Evolutionary conservation across 2,113 vertebrate species (phyloP).

Genomic region (Alaudala cheleensis): DNA sequence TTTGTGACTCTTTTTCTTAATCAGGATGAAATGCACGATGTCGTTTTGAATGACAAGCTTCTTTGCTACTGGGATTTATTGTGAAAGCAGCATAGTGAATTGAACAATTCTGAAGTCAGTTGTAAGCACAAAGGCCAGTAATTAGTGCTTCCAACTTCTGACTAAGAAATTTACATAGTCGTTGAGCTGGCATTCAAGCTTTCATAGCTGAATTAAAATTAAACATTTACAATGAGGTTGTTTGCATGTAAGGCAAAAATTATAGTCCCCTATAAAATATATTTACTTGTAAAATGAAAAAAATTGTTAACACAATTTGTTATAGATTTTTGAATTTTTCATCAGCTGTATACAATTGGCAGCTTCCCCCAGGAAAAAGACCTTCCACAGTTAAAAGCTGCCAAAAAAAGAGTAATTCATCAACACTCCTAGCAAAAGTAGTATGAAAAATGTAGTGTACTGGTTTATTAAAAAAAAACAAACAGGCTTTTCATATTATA

Average conservation of each 20-base stretch:
- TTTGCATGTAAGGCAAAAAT: background rate
- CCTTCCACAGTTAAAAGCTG: background rate
- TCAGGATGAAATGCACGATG: background rate
- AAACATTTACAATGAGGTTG: background rate
- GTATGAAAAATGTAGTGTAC: background rate
- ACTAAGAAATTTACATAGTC: constrained; percentile 16
- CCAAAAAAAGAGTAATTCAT: background rate
- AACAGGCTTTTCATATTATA: background rate
- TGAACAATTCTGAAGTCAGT: background rate
- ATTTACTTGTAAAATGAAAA: constrained; percentile 2
- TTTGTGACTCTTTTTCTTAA: background rate
- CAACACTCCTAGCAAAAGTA: background rate
- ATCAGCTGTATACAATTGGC: background rate
- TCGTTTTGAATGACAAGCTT: background rate
- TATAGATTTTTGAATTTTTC: background rate
- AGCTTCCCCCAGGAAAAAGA: background rate
- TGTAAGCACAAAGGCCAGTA: constrained; percentile 23
- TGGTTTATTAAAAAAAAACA: background rate
- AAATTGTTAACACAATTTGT: background rate
- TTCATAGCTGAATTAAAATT: constrained; percentile 14
- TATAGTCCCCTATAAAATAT: background rate
- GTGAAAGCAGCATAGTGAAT: constrained; percentile 18
- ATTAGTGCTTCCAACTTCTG: background rate
- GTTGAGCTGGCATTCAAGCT: background rate
- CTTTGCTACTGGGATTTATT: background rate